These are phyloP conservation scores for Netelia virgata DNA, from an alignment of 2,888 invertebrate genomes.

Conservation along the genomic window DNA sequence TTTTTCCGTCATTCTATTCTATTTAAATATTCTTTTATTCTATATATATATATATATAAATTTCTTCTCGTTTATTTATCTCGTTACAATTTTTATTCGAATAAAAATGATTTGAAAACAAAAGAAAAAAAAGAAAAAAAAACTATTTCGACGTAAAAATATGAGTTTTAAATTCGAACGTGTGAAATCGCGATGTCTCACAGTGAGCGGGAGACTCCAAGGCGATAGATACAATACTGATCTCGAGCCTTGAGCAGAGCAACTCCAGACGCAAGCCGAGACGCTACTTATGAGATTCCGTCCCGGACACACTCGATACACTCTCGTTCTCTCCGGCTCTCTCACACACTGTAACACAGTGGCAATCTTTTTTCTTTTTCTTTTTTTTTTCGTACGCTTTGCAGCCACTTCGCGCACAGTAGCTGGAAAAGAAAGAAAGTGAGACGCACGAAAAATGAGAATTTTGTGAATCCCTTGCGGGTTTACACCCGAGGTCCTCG, in stretches of 20 bases:
- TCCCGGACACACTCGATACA: conserved; percentile 45
- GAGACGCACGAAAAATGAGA: not conserved
- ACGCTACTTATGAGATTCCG: conserved; percentile 54
- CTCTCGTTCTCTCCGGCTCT: conserved; percentile 20
- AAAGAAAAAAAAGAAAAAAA: not conserved
- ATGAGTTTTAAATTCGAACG: not conserved
- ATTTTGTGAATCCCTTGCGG: not conserved
- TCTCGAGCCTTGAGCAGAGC: conserved; percentile 45
- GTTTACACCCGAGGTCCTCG: not conserved
- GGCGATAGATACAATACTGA: conserved; percentile 20
- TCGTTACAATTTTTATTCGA: not conserved
- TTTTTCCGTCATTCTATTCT: conserved; percentile 52
- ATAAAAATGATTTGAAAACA: too few relatives aligned
- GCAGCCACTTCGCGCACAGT: conserved; percentile 10
- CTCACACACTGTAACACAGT: conserved; percentile 39
- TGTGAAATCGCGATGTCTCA: conserved; percentile 12
- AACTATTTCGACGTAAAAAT: not conserved
- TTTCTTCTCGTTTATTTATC: not conserved
- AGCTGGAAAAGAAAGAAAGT: conserved; percentile 6
- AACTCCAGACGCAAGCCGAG: conserved; percentile 54
- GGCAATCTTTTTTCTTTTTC: conserved; percentile 22
- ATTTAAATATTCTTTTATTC: not conserved
- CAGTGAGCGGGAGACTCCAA: conserved; percentile 32
- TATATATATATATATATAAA: not conserved
- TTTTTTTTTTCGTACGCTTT: conserved; percentile 24